Evolutionary conservation across 1,140 invertebrate species (phyloP), one percentile per base, ranked within the genome.

Genomic region (Bombus haemorrhoidalis): DNA sequence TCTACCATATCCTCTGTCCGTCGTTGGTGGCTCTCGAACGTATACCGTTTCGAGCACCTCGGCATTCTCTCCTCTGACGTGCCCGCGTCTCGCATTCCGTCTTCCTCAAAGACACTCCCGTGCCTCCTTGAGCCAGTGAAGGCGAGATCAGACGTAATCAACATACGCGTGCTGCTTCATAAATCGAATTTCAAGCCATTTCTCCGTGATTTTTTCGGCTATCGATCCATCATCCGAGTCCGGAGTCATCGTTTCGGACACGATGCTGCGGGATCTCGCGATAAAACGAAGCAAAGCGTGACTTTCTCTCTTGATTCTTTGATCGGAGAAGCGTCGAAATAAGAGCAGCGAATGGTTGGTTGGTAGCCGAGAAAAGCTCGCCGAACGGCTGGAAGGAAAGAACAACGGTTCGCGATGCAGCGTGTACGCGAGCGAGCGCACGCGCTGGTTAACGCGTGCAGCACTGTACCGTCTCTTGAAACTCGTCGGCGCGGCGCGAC

Each of bases 1-100:
- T 81, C 79, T 39, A 57, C 43, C 74, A 57, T 86, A 86, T 82
- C 77, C 83, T 81, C 69, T 86, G 28, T 32, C 77, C n/a, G 64
- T 57, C n/a, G 64, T 57, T 59, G 28, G 22, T 25, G 18, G 53
- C 62, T 53, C 77, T 53, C 41, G 78, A 80, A 86, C 83, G 78
- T 81, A 71, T 81, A 47, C 75, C 76, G 66, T 62, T 72, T 37
- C n/a, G 15, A 39, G 59, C 18, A 37, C 57, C 81, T 43, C 47
- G 37, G 18, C 69, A 79, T 84, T 87, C 86, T 47, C 37, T n/a
- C 15, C 62, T 76, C n/a, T 37, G 43, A 82, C 72, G 79, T 57
- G 9, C 69, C 57, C 66, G 41, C 69, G 69, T 57, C 81, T 84
- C 53, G 81, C 43, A 86, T 77, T 86, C 81, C 53, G 18, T 43